These are phyloP conservation scores for Philonicus albiceps DNA, from an alignment of 2,888 invertebrate species.

Conservation along the genomic window DNA sequence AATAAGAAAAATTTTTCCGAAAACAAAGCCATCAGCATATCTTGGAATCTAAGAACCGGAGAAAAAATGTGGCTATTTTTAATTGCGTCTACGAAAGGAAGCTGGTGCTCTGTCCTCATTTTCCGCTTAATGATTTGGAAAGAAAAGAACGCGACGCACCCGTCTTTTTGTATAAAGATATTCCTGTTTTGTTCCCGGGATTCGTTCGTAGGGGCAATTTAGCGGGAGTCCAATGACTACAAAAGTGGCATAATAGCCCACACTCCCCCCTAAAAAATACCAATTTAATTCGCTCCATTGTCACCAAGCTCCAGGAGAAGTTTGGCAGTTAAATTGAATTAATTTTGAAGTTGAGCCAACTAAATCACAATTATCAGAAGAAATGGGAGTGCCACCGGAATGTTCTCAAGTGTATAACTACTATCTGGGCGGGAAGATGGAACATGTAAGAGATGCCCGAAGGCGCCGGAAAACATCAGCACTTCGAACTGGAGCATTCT, in stretches of 20 bases:
- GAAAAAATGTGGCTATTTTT: neutral
- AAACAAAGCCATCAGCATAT: neutral
- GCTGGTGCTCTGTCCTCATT: neutral
- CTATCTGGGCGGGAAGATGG: neutral
- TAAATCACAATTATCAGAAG: neutral
- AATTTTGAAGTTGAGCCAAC: neutral
- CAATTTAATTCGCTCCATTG: slow-evolving; percentile 4
- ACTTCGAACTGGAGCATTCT: neutral
- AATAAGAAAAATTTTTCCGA: neutral
- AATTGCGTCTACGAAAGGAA: neutral
- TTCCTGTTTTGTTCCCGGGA: neutral
- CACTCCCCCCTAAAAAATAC: neutral
- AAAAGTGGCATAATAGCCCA: neutral
- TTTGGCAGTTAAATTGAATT: slow-evolving; percentile 12
- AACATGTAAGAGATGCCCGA: neutral
- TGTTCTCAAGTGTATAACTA: neutral
- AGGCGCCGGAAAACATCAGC: neutral
- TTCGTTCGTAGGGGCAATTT: neutral
- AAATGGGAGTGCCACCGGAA: neutral
- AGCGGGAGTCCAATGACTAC: neutral
- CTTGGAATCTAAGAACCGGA: neutral
- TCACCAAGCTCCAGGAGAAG: neutral
- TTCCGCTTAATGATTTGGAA: neutral
- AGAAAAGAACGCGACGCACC: neutral
- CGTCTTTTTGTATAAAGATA: neutral